These are phyloP conservation scores for Venturia canescens DNA, from an alignment of 1,140 invertebrate species.

Conservation along the genomic window DNA sequence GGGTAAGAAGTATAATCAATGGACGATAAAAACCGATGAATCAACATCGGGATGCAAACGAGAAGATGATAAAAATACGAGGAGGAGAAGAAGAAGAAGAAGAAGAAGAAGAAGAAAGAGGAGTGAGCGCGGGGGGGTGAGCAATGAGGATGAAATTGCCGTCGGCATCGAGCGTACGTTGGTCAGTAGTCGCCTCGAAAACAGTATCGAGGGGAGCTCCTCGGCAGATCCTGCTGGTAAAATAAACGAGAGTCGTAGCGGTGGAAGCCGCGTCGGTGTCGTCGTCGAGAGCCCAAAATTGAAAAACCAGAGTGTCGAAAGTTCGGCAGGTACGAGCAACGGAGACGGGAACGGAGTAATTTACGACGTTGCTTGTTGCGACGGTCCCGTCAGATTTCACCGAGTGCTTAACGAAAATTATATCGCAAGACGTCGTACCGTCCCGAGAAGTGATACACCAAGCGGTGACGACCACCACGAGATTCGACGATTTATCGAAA, in stretches of 20 bases:
- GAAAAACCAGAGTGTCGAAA: background rate
- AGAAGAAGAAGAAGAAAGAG: background rate
- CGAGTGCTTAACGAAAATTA: conserved; percentile 87
- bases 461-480: conserved; percentile 54
- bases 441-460: conserved; percentile 60
- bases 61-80: too few species aligned
- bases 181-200: background rate
- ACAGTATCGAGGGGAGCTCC: conserved; percentile 36
- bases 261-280: background rate
- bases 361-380: conserved; percentile 90
- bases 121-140: conserved; percentile 1
- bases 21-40: too few species aligned
- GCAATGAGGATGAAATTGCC: too few species aligned
- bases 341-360: conserved; percentile 75
- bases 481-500: conserved; percentile 57
- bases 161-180: too few species aligned
- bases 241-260: background rate
- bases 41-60: too few species aligned
- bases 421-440: conserved; percentile 58
- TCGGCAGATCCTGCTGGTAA: background rate
- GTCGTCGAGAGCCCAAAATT: background rate
- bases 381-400: conserved; percentile 90
- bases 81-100: too few species aligned
- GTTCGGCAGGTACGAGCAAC: background rate
- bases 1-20: too few species aligned